Evolutionary conservation across 2,888 invertebrate genomes (phyloP).

Genomic region (Agrotis exclamationis): DNA sequence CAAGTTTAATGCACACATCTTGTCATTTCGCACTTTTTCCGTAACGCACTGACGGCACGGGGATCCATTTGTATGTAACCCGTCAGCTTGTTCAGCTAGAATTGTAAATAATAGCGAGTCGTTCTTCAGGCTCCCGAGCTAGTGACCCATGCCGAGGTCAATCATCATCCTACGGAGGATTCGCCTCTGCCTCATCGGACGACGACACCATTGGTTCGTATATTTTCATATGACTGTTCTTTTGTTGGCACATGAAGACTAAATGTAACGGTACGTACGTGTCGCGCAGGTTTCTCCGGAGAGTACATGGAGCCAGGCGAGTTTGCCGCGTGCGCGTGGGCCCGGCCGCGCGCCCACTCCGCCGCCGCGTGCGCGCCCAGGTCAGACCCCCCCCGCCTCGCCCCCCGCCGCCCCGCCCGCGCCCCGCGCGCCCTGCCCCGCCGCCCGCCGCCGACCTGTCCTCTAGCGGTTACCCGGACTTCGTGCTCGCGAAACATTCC

Average conservation of each 20-base stretch:
- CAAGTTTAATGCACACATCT: conserved; percentile 50
- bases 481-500: conserved; percentile 85
- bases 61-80: conserved; percentile 40
- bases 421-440: conserved; percentile 77
- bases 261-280: background rate
- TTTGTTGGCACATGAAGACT: background rate
- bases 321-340: conserved; percentile 82
- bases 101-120: conserved; percentile 1
- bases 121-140: conserved; percentile 83
- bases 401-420: conserved; percentile 64
- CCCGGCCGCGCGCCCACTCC: conserved; percentile 89
- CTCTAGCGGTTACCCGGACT: conserved; percentile 89
- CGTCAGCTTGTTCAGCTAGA: background rate
- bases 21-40: conserved; percentile 55
- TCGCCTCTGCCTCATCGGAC: conserved; percentile 92
- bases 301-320: conserved; percentile 89
- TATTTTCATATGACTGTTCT: background rate
- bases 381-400: conserved; percentile 69
- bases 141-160: conserved; percentile 91
- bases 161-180: conserved; percentile 91
- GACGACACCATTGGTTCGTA: conserved; percentile 90
- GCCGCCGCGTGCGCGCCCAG: conserved; percentile 85
- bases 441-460: conserved; percentile 74
- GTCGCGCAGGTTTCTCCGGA: conserved; percentile 86
- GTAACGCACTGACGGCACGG: conserved; percentile 54